A percentile compares a stretch with the other conserved stretches of the same genome.
Conservation (phyloP, 2,888 invertebrate genomes). For the Mimumesa dahlbomi region DNA sequence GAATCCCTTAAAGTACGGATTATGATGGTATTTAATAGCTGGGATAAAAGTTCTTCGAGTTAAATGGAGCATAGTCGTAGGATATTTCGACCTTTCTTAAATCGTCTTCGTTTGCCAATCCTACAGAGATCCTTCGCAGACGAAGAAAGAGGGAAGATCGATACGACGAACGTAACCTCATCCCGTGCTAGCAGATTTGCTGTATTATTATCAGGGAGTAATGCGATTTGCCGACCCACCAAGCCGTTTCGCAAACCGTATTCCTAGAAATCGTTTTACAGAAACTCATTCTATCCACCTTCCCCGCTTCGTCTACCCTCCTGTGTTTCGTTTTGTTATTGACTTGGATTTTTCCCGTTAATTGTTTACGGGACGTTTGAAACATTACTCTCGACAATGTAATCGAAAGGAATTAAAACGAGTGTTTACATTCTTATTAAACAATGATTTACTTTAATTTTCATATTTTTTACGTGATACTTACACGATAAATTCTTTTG, state of each 20-base stretch:
- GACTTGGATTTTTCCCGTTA: conserved; percentile 43
- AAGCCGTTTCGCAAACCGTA: conserved; percentile 31
- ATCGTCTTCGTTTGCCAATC: not conserved
- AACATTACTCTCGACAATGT: conserved; percentile 1
- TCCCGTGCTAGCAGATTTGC: conserved; percentile 32
- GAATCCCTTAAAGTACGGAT: no score
- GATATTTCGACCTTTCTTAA: not conserved
- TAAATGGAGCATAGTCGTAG: not conserved
- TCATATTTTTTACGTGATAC: no score
- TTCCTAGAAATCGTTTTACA: conserved; percentile 52
- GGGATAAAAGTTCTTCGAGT: no score
- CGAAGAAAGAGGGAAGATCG: conserved; percentile 9
- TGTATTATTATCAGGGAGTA: conserved; percentile 56
- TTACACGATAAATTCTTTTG: no score
- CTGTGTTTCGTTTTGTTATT: conserved; percentile 21
- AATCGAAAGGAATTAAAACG: no score
- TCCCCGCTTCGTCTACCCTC: conserved; percentile 18
- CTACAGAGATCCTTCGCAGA: not conserved
- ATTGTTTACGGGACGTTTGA: conserved; percentile 27
- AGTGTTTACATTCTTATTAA: no score
- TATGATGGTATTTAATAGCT: no score
- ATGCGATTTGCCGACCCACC: conserved; percentile 46
- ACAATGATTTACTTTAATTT: no score
- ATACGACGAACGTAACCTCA: conserved; percentile 37
- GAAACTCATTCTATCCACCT: conserved; percentile 42